A percentile compares a stretch with the other conserved stretches of the same genome.
These are phyloP conservation scores for Bolborhynchus lineola DNA, from an alignment of 2,113 vertebrate genomes.

Conservation along the genomic window DNA sequence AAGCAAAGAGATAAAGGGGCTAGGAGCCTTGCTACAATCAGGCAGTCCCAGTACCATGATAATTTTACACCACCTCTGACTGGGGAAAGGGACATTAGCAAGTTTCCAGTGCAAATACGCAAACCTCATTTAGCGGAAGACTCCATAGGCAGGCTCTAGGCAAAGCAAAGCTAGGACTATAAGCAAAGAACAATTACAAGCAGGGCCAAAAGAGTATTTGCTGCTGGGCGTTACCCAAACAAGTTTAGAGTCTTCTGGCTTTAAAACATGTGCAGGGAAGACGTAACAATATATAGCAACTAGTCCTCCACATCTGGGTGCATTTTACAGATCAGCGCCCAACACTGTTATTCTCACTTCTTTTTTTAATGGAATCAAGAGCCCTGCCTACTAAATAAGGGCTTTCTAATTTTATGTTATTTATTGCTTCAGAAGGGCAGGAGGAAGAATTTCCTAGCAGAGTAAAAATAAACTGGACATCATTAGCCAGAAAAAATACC, in stretches of 20 bases:
- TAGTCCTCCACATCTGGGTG: conserved; percentile 66
- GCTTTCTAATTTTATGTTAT: conserved; percentile 76
- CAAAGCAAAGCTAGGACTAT: background rate
- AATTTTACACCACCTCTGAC: background rate
- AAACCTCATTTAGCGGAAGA: background rate
- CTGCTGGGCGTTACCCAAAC: background rate
- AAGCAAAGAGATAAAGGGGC: background rate
- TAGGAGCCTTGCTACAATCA: background rate
- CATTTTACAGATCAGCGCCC: conserved; percentile 71
- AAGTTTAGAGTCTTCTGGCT: conserved; percentile 34
- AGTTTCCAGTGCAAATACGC: background rate
- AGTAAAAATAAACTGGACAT: conserved; percentile 61
- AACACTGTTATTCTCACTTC: conserved; percentile 78
- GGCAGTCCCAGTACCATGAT: background rate
- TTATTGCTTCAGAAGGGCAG: conserved; percentile 67
- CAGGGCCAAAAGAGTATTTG: background rate
- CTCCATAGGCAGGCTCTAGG: background rate
- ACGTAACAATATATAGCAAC: conserved; percentile 43
- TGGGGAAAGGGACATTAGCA: background rate
- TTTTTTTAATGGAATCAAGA: conserved; percentile 77
- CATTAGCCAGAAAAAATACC: conserved; percentile 29
- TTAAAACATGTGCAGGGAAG: conserved; percentile 59
- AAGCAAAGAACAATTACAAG: background rate
- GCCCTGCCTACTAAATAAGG: conserved; percentile 69
- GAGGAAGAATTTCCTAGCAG: conserved; percentile 70